Evolutionary conservation across 2,888 invertebrate genomes (phyloP).

Genomic region (Ormyrus thymus): DNA sequence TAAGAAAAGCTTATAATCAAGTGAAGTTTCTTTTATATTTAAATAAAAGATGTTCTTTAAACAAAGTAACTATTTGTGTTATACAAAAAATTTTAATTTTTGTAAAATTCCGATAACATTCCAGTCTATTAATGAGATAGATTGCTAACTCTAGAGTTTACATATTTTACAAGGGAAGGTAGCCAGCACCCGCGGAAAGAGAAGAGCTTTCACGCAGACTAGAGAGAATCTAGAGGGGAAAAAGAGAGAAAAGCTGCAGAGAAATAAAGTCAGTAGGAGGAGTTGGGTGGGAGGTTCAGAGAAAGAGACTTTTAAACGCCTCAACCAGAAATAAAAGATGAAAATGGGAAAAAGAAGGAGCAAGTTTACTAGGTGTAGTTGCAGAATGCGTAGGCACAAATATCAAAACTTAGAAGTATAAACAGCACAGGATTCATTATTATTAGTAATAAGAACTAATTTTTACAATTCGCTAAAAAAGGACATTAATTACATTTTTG

Average conservation of each 20-base stretch:
- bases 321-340: slow-evolving; percentile 31
- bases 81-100: too few relatives aligned
- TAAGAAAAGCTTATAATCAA: too few relatives aligned
- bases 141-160: neutral
- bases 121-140: too few relatives aligned
- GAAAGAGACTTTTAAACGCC: slow-evolving; percentile 36
- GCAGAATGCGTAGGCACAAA: neutral
- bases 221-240: neutral
- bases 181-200: neutral
- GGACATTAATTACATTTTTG: too few relatives aligned
- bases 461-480: too few relatives aligned
- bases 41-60: too few relatives aligned
- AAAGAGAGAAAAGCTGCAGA: neutral
- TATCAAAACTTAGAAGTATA: too few relatives aligned
- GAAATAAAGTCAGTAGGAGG: slow-evolving; percentile 2
- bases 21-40: too few relatives aligned
- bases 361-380: slow-evolving; percentile 12
- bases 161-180: slow-evolving; percentile 26
- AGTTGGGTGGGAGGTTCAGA: neutral
- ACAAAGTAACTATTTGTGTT: too few relatives aligned
- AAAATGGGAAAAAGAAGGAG: slow-evolving; percentile 22
- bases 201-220: neutral
- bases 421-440: too few relatives aligned
- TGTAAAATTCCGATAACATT: too few relatives aligned
- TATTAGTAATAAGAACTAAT: too few relatives aligned